These are phyloP conservation scores for Macrotus californicus DNA, from an alignment of 2,113 vertebrate species.

Conservation along the genomic window DNA sequence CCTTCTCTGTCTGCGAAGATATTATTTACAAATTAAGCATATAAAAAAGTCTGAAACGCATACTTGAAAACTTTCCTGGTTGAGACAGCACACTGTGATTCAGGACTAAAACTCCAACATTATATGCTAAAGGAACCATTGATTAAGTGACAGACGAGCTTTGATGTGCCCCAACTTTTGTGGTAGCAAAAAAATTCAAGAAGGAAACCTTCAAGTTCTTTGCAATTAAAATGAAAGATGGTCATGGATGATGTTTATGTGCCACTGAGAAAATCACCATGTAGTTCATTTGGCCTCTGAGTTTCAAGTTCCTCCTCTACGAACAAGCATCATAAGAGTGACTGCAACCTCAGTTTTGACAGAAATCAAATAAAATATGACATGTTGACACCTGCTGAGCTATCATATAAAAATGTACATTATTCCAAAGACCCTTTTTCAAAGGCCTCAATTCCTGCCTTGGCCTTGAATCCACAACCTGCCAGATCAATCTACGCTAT, in stretches of 20 bases:
- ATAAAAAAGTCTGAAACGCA: background rate
- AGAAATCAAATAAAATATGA: conserved; percentile 7
- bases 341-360: background rate
- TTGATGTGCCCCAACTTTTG: background rate
- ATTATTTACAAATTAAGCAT: background rate
- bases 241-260: background rate
- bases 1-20: background rate
- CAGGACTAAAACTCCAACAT: background rate
- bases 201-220: background rate
- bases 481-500: background rate
- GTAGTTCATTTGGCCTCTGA: background rate
- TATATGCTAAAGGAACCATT: background rate
- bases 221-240: background rate
- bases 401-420: background rate
- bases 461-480: background rate
- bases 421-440: background rate
- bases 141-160: background rate
- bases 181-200: background rate
- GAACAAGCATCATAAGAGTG: background rate
- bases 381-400: background rate
- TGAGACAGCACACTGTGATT: background rate
- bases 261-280: background rate
- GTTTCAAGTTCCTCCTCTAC: conserved; percentile 4
- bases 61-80: background rate
- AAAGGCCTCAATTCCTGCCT: background rate